A percentile compares a stretch with the other conserved stretches of the same genome.
phyloP scores from a whole-genome alignment of 2,113 vertebrate species.

The Pachyramphus minor region DNA sequence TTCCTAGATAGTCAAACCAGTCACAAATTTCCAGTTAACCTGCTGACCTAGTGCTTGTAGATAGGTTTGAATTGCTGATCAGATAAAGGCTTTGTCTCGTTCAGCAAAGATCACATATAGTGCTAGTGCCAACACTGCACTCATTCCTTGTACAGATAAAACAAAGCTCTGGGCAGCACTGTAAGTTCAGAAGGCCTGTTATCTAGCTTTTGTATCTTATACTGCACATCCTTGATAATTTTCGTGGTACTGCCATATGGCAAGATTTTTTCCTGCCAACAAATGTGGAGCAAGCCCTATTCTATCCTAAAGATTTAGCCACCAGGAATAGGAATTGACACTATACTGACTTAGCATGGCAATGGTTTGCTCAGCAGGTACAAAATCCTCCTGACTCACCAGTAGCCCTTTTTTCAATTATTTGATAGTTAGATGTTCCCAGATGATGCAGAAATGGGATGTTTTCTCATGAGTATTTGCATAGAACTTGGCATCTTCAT shows the following conservation, averaged over 20 bases:
- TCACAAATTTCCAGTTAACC: slow-evolving; percentile 26
- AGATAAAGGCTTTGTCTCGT: neutral
- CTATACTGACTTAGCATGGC: neutral
- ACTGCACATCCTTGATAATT: neutral
- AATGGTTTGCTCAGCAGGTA: neutral
- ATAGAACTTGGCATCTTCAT: neutral
- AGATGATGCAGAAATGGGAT: neutral
- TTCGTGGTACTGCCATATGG: neutral
- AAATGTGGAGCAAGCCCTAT: neutral
- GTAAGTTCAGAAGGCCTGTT: neutral
- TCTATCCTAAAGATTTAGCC: neutral
- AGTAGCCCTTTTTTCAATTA: neutral
- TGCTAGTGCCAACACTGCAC: neutral
- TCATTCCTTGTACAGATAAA: neutral
- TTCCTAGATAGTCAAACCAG: neutral
- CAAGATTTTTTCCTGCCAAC: neutral
- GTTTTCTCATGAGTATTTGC: neutral
- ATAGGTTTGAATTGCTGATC: neutral
- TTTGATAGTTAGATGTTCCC: neutral
- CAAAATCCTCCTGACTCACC: neutral
- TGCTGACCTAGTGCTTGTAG: neutral
- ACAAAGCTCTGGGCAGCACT: neutral
- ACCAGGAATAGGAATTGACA: neutral
- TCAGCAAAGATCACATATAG: neutral
- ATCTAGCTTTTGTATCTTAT: neutral